Base-by-base conservation (phyloP, 2,888 invertebrate genomes). In the Phasia obesa region DNA sequence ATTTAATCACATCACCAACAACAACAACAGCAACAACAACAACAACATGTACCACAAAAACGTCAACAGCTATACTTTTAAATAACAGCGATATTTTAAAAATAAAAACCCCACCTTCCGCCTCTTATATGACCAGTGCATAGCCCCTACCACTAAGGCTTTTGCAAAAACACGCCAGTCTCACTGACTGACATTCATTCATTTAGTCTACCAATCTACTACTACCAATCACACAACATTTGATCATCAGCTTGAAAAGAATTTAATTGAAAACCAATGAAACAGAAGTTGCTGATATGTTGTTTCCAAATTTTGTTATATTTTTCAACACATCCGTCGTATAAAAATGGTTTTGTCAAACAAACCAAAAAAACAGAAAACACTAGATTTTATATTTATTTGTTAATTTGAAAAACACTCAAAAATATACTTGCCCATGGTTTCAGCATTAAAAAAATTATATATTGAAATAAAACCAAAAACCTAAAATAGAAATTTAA, bases 181-280 rank as follows among this genome's bases (percentile, higher is more conserved):
- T n/a, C n/a, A n/a, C n/a, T n/a, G n/a, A 11, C 55, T 2, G 21
- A n/a, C 67, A 38, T 51, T 35, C 11, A 2, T 35, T 47, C 51
- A 44, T 27, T 25, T 27, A 59, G 27, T 57, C 57, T 27, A 25
- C 17, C 65, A 59, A n/a, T n/a, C n/a, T n/a, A n/a, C n/a, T 42
- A 64, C 55, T 53, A 62, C 73, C 80, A 80, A 74, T 69, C 69
- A 75, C 55, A 75, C 70, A 69, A 47, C 80, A 70, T 64, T 64
- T 70, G 49, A 51, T 81, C 59, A 75, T 57, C 74, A 70, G 70
- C 57, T 70, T 75, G 80, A 80, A 80, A 75, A 62, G 62, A 74
- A 57, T 74, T 80, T 74, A 80, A 80, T 80, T 69, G 80, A 80
- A 80, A 75, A 74, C 75, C 75, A 81, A 75, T 81, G 75, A 81